Evolutionary conservation across 2,797 vertebrate species (phyloP).

Genomic region (Okamejei kenojei): DNA sequence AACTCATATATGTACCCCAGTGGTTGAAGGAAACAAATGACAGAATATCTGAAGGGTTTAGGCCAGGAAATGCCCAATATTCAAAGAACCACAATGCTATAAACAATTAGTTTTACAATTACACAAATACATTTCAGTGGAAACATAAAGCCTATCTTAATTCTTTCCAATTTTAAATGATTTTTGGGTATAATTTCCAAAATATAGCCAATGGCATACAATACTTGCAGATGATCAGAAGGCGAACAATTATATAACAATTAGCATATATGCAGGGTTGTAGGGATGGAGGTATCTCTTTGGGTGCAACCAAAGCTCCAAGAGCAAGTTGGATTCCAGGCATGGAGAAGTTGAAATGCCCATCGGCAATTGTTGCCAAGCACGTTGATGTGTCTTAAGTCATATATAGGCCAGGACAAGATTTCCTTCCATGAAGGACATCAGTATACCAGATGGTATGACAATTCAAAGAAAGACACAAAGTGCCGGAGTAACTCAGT

Average conservation of each 20-base stretch:
- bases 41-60: neutral
- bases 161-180: neutral
- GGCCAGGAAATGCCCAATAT: neutral
- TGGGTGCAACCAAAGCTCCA: too few relatives aligned
- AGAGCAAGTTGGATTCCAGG: too few relatives aligned
- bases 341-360: too few relatives aligned
- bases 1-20: neutral
- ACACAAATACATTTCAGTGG: neutral
- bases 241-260: neutral
- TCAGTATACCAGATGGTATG: too few relatives aligned
- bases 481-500: too few relatives aligned
- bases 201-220: too few relatives aligned
- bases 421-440: too few relatives aligned
- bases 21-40: neutral
- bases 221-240: neutral
- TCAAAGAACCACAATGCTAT: neutral
- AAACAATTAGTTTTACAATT: neutral
- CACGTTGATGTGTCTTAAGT: too few relatives aligned
- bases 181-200: neutral
- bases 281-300: too few relatives aligned
- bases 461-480: too few relatives aligned
- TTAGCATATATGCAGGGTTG: neutral
- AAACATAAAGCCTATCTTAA: neutral
- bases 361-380: too few relatives aligned
- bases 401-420: too few relatives aligned